Conservation (phyloP, 2,888 invertebrate species). For the Drosophila sordidula region DNA sequence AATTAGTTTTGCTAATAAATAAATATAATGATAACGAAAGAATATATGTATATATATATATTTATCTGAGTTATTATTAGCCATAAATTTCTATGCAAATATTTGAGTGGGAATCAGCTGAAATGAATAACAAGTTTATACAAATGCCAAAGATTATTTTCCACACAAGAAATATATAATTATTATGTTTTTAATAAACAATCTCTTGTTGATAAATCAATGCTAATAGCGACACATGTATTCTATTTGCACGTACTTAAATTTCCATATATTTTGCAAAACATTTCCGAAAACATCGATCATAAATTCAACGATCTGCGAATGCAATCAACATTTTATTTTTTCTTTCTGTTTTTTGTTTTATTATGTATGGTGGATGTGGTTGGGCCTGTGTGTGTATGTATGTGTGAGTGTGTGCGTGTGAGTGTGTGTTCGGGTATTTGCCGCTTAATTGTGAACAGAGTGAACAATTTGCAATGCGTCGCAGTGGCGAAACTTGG, state of each 20-base stretch:
- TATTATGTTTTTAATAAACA: constrained; percentile 8
- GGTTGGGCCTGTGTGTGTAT: background rate
- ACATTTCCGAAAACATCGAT: constrained; percentile 13
- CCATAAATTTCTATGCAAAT: background rate
- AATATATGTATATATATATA: background rate
- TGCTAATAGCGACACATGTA: constrained; percentile 59
- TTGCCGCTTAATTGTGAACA: constrained; percentile 46
- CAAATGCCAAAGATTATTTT: background rate
- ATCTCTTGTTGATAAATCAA: constrained; percentile 59
- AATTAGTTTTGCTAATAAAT: too few relatives aligned
- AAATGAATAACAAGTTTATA: constrained; percentile 27
- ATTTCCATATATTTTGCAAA: constrained; percentile 34
- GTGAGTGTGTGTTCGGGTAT: constrained; percentile 13
- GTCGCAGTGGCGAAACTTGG: constrained; percentile 44
- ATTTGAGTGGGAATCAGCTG: background rate
- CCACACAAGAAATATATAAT: background rate
- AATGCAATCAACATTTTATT: constrained; percentile 23
- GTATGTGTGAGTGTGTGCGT: constrained; percentile 9
- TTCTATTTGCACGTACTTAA: constrained; percentile 42
- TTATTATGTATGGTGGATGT: constrained; percentile 7
- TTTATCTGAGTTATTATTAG: background rate
- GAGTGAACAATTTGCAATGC: constrained; percentile 55
- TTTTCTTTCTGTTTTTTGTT: background rate
- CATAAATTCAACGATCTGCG: constrained; percentile 11
- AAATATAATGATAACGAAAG: background rate